phyloP scores from a whole-genome alignment of 2,797 vertebrate genomes.

The Hydrocynus forskahlii region DNA sequence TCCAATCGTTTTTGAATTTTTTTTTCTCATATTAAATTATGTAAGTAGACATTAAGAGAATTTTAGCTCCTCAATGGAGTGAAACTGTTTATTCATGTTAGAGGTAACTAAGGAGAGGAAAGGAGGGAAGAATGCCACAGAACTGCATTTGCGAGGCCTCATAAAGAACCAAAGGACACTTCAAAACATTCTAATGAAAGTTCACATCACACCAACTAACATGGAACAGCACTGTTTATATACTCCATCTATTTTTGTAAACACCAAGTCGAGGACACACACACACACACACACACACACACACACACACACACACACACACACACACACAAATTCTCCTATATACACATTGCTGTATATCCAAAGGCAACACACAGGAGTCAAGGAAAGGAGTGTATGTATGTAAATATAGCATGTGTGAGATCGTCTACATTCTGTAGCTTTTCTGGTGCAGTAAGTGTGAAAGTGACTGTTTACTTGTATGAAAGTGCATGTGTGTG shows the following conservation, averaged over 20 bases:
- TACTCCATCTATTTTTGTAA: slow-evolving; percentile 26
- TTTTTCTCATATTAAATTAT: background rate
- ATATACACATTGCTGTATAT: slow-evolving; percentile 14
- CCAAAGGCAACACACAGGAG: slow-evolving; percentile 1
- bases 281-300: slow-evolving; percentile 47
- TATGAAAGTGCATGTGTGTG: background rate
- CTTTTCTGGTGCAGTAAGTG: background rate
- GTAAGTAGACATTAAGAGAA: background rate
- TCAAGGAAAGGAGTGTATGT: slow-evolving; percentile 7
- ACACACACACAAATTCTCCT: slow-evolving; percentile 30
- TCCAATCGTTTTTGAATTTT: background rate
- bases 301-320: slow-evolving; percentile 31
- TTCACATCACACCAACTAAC: slow-evolving; percentile 26
- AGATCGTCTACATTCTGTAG: background rate
- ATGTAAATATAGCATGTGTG: background rate
- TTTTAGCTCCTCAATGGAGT: background rate
- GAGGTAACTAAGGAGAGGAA: slow-evolving; percentile 57
- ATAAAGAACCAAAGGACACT: background rate
- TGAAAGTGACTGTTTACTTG: background rate
- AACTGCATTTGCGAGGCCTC: slow-evolving; percentile 8
- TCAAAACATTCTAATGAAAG: slow-evolving; percentile 45
- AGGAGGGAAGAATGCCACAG: slow-evolving; percentile 37
- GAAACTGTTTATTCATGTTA: slow-evolving; percentile 19
- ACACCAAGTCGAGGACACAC: slow-evolving; percentile 43
- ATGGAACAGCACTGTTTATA: slow-evolving; percentile 28